phyloP scores from a whole-genome alignment of 2,113 vertebrate genomes.

The Abramis brama region DNA sequence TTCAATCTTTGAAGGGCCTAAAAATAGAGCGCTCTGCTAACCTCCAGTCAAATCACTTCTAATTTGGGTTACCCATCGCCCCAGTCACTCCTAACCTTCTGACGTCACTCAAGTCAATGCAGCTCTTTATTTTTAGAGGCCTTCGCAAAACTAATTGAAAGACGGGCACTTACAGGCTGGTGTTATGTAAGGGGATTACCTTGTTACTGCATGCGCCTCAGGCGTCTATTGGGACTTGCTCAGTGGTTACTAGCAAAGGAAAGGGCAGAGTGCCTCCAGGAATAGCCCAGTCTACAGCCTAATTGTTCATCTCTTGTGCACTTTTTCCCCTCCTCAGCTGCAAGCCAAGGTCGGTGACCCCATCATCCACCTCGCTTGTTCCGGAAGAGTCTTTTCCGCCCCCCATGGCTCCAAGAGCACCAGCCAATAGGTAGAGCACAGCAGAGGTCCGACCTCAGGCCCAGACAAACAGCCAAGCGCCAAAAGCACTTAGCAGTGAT shows the following conservation, averaged over 20 bases:
- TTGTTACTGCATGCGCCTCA: constrained; percentile 62
- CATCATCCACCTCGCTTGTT: constrained; percentile 79
- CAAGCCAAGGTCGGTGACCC: constrained; percentile 76
- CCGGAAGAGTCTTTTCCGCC: constrained; percentile 80
- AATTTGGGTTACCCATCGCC: constrained; percentile 54
- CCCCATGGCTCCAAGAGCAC: constrained; percentile 68
- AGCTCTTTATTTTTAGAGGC: constrained; percentile 73
- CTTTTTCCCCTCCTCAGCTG: constrained; percentile 71
- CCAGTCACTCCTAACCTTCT: constrained; percentile 49
- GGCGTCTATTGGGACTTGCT: constrained; percentile 57
- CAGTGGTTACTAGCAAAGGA: constrained; percentile 45
- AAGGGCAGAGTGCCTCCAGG: constrained; percentile 65
- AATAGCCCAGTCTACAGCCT: constrained; percentile 72
- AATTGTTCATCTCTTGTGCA: constrained; percentile 74
- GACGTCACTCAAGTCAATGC: constrained; percentile 61
- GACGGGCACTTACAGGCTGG: constrained; percentile 57
- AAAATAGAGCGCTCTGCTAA: constrained; percentile 74
- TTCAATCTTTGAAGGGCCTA: constrained; percentile 70
- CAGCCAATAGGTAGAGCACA: constrained; percentile 69
- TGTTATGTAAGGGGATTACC: constrained; percentile 79
- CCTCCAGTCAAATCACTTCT: constrained; percentile 55
- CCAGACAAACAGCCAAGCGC: constrained; percentile 72
- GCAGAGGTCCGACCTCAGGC: constrained; percentile 70
- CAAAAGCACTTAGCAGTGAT: constrained; percentile 74
- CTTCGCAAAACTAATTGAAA: constrained; percentile 66